Percentiles rank a stretch among this genome's conserved stretches.
phyloP scores from a whole-genome alignment of 2,888 invertebrate genomes.

The Maniola hyperantus region DNA sequence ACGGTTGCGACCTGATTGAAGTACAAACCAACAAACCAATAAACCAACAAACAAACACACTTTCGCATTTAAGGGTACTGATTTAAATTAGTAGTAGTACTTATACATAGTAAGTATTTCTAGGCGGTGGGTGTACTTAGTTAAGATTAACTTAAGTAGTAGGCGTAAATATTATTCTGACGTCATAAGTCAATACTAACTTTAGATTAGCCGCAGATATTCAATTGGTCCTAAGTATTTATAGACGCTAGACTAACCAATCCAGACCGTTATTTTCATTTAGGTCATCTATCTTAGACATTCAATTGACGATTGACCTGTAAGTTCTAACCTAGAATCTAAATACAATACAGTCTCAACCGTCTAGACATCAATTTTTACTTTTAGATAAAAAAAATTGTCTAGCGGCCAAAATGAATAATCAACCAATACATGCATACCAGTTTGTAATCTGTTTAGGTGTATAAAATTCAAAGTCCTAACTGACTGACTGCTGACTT shows the following conservation, averaged over 20 bases:
- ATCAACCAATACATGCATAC: no score
- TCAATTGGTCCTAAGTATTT: neutral
- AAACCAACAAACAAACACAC: no score
- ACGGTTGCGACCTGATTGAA: no score
- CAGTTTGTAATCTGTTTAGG: no score
- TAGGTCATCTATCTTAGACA: neutral
- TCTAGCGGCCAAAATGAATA: no score
- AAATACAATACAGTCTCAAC: neutral
- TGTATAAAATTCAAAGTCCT: no score
- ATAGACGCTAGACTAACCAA: no score
- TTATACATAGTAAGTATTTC: neutral
- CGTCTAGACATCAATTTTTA: no score
- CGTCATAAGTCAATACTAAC: slow-evolving; percentile 4
- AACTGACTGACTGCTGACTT: no score
- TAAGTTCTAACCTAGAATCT: neutral
- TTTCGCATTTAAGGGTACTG: no score
- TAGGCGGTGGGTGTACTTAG: neutral
- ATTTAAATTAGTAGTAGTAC: neutral
- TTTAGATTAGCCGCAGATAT: slow-evolving; percentile 8
- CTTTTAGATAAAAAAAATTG: neutral
- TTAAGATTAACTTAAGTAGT: slow-evolving; percentile 6
- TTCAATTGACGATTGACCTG: neutral
- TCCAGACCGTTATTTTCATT: neutral
- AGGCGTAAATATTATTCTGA: neutral
- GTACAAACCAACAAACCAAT: no score